Evolutionary conservation across 1,140 invertebrate species (phyloP), one percentile per base, ranked within the genome.

Genomic region (Tetramorium parvispinum): DNA sequence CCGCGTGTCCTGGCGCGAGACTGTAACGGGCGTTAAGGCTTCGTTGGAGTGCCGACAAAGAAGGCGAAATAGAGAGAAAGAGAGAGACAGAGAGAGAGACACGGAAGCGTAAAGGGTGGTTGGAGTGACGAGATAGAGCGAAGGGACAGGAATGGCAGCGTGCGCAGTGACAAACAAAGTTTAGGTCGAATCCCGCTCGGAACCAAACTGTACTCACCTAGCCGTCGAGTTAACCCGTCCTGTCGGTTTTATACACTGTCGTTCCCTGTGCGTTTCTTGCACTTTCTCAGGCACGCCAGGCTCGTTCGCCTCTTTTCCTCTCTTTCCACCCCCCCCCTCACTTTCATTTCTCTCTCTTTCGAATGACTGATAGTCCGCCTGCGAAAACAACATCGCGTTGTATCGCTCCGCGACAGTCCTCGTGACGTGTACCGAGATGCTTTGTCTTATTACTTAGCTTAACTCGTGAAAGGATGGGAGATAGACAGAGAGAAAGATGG

Each of bases 131-230:
- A 91, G 92, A 93, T 91, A 92, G 92, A 92, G 91, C 91, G 93
- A 91, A 93, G 86, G 91, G 93, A 92, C 91, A 93, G 89, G 91
- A 87, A 93, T 93, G 88, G 91, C 90, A 32, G 24, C 40, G 71
- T 37, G 24, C 77, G 92, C 77, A 89, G 92, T 94, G 93, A 94
- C 94, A 93, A 94, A 94, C 93, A 94, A 95, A 94, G 93, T 94
- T 93, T 93, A 92, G 90, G 89, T 93, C 90, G 89, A 92, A 91
- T 93, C 92, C 91, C 88, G 88, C 79, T 92, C 88, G 89, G 82
- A 91, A 93, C 89, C 89, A 91, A 93, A 94, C 92, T 92, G 91
- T 89, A 89, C 90, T 93, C 92, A 91, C 92, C 91, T 91, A 90
- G 78, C 40, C 86, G 32, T 32, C 86, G 91, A 93, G 92, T 94